Percentiles rank a stretch among this genome's conserved stretches.
Evolutionary conservation across 2,888 invertebrate species (phyloP).

Genomic region (Orthosia incerta): DNA sequence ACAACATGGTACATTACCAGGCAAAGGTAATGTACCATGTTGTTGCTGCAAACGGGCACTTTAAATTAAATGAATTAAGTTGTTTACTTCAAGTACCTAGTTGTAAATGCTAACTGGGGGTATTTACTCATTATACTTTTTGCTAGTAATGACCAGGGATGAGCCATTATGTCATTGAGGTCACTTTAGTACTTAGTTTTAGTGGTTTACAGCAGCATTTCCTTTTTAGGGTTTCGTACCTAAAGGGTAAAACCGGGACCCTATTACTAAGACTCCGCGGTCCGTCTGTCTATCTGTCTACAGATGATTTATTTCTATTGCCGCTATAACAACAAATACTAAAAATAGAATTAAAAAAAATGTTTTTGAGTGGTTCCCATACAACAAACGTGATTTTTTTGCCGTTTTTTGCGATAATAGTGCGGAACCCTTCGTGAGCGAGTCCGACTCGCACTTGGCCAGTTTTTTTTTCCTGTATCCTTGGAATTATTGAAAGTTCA

Average conservation of each 20-base stretch:
- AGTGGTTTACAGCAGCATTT: constrained; percentile 34
- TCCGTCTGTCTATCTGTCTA: too few relatives aligned
- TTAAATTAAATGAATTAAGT: constrained; percentile 39
- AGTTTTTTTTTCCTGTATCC: constrained; percentile 9
- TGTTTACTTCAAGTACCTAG: constrained; percentile 41
- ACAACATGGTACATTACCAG: background rate
- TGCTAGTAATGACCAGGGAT: constrained; percentile 20
- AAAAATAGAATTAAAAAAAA: too few relatives aligned
- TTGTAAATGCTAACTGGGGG: constrained; percentile 48
- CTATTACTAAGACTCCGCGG: too few relatives aligned
- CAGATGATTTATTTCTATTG: too few relatives aligned
- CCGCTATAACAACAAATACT: too few relatives aligned
- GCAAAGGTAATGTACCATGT: background rate
- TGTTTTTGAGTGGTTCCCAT: too few relatives aligned
- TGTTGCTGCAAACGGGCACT: constrained; percentile 42
- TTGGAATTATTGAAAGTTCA: background rate
- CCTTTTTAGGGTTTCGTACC: too few relatives aligned
- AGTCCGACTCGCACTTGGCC: too few relatives aligned
- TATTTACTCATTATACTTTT: constrained; percentile 42
- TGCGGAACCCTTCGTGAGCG: too few relatives aligned
- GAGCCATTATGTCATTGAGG: constrained; percentile 50
- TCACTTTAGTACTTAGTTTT: constrained; percentile 39
- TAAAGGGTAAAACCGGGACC: too few relatives aligned
- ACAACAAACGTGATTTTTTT: too few relatives aligned
- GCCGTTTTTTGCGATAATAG: too few relatives aligned